Percentiles rank a stretch among this genome's conserved stretches.
These are phyloP conservation scores for Drosophila pandora DNA, from an alignment of 1,140 invertebrate genomes.

Conservation along the genomic window DNA sequence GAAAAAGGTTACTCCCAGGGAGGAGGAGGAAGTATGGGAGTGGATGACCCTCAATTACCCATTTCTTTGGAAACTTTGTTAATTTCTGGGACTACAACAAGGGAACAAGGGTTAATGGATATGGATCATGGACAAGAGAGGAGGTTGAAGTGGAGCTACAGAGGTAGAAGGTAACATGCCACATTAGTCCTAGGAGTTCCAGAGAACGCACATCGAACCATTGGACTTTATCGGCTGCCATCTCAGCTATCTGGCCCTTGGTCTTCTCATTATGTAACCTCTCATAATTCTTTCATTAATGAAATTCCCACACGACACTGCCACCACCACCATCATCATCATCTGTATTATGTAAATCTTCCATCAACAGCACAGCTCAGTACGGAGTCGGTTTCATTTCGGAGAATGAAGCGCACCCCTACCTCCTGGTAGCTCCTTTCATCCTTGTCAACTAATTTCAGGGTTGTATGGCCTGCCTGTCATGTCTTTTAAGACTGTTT, in stretches of 20 bases:
- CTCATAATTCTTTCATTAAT: conserved; percentile 82
- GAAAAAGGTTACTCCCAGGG: conserved; percentile 5
- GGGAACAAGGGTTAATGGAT: conserved; percentile 41
- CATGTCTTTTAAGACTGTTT: conserved; percentile 80
- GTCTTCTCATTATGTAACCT: conserved; percentile 75
- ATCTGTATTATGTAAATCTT: conserved; percentile 77
- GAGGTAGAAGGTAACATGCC: conserved; percentile 2
- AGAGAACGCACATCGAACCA: conserved; percentile 23
- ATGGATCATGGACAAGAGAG: conserved; percentile 13
- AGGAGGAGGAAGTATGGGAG: too few relatives aligned
- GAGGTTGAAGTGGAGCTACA: neutral
- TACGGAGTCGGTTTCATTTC: conserved; percentile 64
- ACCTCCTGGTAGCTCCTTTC: conserved; percentile 27
- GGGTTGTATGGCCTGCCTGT: conserved; percentile 64
- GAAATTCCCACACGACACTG: conserved; percentile 76
- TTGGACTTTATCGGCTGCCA: conserved; percentile 35
- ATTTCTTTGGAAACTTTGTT: conserved; percentile 76
- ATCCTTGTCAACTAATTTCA: conserved; percentile 82
- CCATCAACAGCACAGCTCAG: conserved; percentile 53
- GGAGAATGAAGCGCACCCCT: too few relatives aligned
- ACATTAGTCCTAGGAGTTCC: conserved; percentile 35
- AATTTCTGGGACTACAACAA: conserved; percentile 71
- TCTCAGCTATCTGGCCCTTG: conserved; percentile 11
- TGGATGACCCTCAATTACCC: conserved; percentile 55
- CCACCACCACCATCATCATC: conserved; percentile 37